Base-by-base conservation (phyloP, 2,797 vertebrate genomes). In the Acanthiza pusilla region DNA sequence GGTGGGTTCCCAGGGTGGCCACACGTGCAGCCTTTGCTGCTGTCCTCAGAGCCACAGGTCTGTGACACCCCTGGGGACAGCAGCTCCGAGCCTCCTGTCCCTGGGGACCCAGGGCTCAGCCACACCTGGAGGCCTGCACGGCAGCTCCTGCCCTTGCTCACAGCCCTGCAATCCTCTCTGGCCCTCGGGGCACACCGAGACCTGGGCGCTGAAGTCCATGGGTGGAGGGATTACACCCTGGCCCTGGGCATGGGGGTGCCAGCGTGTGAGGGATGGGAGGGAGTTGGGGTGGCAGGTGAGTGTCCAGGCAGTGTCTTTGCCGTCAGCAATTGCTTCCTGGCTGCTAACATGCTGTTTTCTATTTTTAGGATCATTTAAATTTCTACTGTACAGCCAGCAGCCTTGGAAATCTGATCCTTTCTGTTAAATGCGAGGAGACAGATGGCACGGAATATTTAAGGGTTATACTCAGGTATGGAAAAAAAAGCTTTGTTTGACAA, bases 381-480 rank as follows among this genome's bases (percentile, higher is more conserved):
- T 99, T 99, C 96, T 99, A 99, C 95, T 99, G 99, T 94, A 98
- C 98, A 2, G 98, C 97, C 94, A 99, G 99, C 98, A 99, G 99
- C 97, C 98, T 99, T 8, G 99, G 99, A 36, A 99, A 99, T 97
- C 98, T 99, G 96, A 98, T 99, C 90, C 98, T 99, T 97, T 99
- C 99, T 51, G 96, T 99, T 96, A 99, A 99, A 96, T 99, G 99
- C 3, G 99, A 99, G 96, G 99, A 99, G 91, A 97, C 97, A 9
- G 99, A 99, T 42, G 98, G 98, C 43, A 99, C 98, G 32, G 99
- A 99, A 97, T 99, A 99, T 96, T 98, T 99, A 55, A 98, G 99
- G 93, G 98, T 99, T 97, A 99, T 99, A 97, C 98, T 99, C 98
- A 99, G 99, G 99, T 99, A 97, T 11, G 67, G 72, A 43, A 63